phyloP scores from a whole-genome alignment of 2,797 vertebrate genomes.

The Garrulus glandarius region DNA sequence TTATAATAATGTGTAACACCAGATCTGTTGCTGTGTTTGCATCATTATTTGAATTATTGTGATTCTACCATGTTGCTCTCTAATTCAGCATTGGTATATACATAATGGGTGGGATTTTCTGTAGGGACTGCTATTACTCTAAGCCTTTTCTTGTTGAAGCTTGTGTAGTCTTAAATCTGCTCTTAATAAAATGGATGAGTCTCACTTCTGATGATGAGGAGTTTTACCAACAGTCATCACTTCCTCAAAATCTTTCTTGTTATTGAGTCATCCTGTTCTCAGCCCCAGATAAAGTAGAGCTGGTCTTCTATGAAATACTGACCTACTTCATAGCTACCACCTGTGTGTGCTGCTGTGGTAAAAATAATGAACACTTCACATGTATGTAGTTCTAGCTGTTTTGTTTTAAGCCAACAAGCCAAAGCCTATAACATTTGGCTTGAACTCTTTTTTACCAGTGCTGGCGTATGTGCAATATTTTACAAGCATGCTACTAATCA shows the following conservation, averaged over 20 bases:
- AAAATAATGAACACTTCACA: background rate
- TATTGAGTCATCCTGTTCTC: background rate
- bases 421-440: background rate
- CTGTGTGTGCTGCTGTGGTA: background rate
- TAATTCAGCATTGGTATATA: background rate
- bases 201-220: background rate
- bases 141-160: background rate
- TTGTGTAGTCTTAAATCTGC: background rate
- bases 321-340: background rate
- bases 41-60: background rate
- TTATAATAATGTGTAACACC: background rate
- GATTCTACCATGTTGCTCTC: background rate
- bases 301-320: background rate
- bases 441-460: background rate
- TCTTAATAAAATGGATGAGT: background rate
- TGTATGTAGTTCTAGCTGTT: background rate
- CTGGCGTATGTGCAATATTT: background rate
- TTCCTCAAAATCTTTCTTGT: background rate
- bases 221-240: background rate
- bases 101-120: background rate
- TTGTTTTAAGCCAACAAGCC: background rate
- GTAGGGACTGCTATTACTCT: background rate
- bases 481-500: background rate
- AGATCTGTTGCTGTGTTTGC: background rate
- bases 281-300: background rate